phyloP scores from a whole-genome alignment of 2,113 vertebrate species.

The Alaudala cheleensis region DNA sequence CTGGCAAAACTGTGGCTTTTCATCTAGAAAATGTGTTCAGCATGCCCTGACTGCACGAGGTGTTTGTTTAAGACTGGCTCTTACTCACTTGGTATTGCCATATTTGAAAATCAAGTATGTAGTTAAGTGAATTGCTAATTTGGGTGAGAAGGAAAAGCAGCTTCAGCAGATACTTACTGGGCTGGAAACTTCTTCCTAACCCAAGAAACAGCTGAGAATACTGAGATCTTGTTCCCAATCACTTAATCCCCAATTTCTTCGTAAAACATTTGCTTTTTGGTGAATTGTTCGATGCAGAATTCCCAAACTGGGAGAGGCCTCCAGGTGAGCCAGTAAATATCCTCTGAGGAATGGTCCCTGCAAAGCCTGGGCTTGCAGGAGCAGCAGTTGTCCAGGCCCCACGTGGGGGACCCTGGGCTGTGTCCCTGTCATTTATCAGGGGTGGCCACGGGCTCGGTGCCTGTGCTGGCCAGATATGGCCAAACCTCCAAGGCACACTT shows the following conservation, averaged over 20 bases:
- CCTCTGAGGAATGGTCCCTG: not conserved
- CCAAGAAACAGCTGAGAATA: not conserved
- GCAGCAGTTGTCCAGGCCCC: accelerated
- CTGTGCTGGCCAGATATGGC: accelerated
- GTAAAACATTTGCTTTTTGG: not conserved
- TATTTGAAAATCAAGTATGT: not conserved
- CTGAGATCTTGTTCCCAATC: not conserved
- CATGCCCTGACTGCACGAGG: not conserved
- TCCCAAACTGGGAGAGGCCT: not conserved
- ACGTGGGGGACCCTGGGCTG: accelerated
- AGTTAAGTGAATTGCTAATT: not conserved
- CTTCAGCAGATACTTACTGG: not conserved
- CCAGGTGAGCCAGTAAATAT: not conserved
- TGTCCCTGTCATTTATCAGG: not conserved
- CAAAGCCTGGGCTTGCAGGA: accelerated
- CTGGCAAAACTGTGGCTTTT: not conserved
- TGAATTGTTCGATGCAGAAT: not conserved
- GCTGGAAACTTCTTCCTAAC: not conserved
- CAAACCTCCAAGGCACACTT: not conserved
- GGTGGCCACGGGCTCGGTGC: accelerated
- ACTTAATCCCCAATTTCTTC: not conserved
- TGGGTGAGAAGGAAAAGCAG: not conserved
- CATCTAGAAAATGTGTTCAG: not conserved
- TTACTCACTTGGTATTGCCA: not conserved
- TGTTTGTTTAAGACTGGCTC: not conserved